Percentiles rank a stretch among this genome's conserved stretches.
Conservation (phyloP, 2,113 vertebrate species). For the Hymenochirus boettgeri region DNA sequence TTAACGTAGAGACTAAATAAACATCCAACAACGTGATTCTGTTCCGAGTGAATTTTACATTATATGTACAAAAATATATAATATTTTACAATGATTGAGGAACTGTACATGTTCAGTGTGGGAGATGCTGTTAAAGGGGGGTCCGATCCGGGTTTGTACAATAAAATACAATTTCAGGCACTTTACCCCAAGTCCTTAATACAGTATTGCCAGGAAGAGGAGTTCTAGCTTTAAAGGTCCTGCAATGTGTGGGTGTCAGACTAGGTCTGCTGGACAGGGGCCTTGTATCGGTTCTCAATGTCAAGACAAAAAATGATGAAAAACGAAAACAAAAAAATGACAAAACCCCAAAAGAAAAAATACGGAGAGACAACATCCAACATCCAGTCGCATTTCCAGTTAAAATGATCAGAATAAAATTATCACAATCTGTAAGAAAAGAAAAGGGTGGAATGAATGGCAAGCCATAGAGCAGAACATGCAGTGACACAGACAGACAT, state of each 20-base stretch:
- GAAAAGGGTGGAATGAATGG: constrained; percentile 69
- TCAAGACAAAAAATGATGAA: constrained; percentile 50
- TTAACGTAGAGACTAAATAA: constrained; percentile 1
- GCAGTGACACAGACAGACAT: no score
- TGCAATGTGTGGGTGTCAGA: background rate
- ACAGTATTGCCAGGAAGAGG: constrained; percentile 51
- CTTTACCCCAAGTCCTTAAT: constrained; percentile 28
- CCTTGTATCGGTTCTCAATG: constrained; percentile 41
- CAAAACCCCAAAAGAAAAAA: background rate
- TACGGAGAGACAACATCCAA: constrained; percentile 68
- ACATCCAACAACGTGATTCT: constrained; percentile 42
- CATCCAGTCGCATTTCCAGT: constrained; percentile 83
- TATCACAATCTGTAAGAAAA: constrained; percentile 94
- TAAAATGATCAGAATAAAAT: constrained; percentile 86
- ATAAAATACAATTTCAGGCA: constrained; percentile 41
- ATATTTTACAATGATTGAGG: constrained; percentile 31
- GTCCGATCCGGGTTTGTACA: constrained; percentile 9
- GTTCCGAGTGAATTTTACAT: constrained; percentile 34
- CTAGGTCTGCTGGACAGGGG: background rate
- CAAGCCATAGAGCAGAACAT: constrained; percentile 37
- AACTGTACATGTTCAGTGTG: background rate
- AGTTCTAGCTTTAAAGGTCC: constrained; percentile 5
- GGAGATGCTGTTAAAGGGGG: background rate
- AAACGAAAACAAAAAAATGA: constrained; percentile 52
- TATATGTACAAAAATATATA: constrained; percentile 50